Percentiles rank a stretch among this genome's conserved stretches.
These are phyloP conservation scores for Chascanopsetta lugubris DNA, from an alignment of 2,113 vertebrate species.

Conservation along the genomic window DNA sequence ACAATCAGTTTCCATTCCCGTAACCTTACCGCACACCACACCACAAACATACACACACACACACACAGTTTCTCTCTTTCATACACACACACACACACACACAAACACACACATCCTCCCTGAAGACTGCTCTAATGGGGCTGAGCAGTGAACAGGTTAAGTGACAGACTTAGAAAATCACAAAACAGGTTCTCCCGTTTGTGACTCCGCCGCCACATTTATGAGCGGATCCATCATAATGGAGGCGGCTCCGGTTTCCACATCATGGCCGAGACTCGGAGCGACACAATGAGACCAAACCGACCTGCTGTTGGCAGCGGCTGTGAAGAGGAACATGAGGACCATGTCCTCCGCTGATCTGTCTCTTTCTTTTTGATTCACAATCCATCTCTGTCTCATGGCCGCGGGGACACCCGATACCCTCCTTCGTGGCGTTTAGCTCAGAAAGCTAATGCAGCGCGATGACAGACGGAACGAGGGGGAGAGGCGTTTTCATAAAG, in stretches of 20 bases:
- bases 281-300: conserved; percentile 46
- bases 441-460: conserved; percentile 46
- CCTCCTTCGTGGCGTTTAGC: conserved; percentile 37
- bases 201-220: conserved; percentile 44
- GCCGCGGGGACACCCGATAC: conserved; percentile 51
- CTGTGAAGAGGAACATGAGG: conserved; percentile 53
- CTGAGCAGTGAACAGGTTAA: conserved; percentile 45
- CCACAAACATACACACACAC: conserved; percentile 4
- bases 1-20: conserved; percentile 26
- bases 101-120: conserved; percentile 11
- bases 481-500: conserved; percentile 44
- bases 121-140: conserved; percentile 38
- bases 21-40: conserved; percentile 12
- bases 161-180: conserved; percentile 56
- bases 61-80: too few relatives aligned
- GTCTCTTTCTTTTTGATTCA: conserved; percentile 48
- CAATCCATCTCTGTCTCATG: conserved; percentile 47
- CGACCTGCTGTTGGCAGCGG: conserved; percentile 55
- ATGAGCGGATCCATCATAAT: conserved; percentile 60
- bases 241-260: conserved; percentile 53
- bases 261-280: conserved; percentile 57
- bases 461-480: conserved; percentile 60
- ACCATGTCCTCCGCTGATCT: conserved; percentile 29
- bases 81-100: not conserved
- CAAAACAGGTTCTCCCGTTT: conserved; percentile 59